A percentile compares a stretch with the other conserved stretches of the same genome.
Evolutionary conservation across 2,888 invertebrate genomes (phyloP).

Genomic region (Dolichopus griseipennis): DNA sequence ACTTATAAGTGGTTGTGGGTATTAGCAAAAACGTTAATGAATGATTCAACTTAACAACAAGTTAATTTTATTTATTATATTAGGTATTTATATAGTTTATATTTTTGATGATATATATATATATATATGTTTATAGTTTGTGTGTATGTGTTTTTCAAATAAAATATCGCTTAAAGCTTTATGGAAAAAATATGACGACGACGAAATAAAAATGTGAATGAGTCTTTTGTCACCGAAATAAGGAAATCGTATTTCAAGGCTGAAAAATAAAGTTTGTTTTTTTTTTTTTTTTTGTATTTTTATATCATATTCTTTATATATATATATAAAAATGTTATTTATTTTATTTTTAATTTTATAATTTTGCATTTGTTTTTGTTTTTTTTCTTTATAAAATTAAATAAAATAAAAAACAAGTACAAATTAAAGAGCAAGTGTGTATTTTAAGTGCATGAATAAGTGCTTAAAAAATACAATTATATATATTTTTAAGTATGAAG

Average conservation of each 20-base stretch:
- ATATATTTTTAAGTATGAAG: no score
- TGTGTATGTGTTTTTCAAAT: not conserved
- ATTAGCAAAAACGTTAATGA: not conserved
- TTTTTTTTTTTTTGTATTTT: not conserved
- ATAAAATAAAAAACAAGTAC: not conserved
- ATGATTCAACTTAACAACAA: not conserved
- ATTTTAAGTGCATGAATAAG: not conserved
- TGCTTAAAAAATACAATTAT: not conserved
- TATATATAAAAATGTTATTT: not conserved
- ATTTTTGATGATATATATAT: not conserved
- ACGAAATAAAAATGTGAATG: not conserved
- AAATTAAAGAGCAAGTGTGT: not conserved
- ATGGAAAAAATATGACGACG: not conserved
- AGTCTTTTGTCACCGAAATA: constrained; percentile 1
- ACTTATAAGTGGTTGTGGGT: no score
- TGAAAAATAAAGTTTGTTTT: not conserved
- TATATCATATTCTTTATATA: not conserved
- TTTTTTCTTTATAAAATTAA: not conserved
- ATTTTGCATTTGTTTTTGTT: not conserved
- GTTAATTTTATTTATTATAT: not conserved
- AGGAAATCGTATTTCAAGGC: not conserved
- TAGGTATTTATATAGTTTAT: not conserved
- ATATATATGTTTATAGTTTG: not conserved
- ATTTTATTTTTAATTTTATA: no score
- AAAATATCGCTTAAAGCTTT: not conserved